A percentile compares a stretch with the other conserved stretches of the same genome.
Evolutionary conservation across 2,113 vertebrate genomes (phyloP).

Genomic region (Chloropsis hardwickii): DNA sequence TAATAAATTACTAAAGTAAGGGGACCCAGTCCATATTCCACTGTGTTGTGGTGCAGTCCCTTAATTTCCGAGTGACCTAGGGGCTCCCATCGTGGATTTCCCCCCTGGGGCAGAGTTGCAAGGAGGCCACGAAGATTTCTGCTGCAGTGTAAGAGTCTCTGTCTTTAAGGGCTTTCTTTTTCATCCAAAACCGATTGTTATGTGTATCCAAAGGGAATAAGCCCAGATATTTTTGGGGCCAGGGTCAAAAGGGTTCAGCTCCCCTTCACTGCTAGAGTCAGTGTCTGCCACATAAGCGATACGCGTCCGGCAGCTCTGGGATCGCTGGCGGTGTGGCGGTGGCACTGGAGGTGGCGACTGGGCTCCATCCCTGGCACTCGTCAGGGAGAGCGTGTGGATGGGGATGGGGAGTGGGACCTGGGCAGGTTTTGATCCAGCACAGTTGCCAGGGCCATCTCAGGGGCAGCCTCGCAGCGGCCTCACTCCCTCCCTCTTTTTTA

Average conservation of each 20-base stretch:
- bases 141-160: neutral
- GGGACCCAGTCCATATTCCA: neutral
- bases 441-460: accelerated
- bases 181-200: too few relatives aligned
- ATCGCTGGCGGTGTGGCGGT: too few relatives aligned
- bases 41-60: neutral
- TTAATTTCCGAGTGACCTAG: neutral
- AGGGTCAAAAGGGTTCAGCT: too few relatives aligned
- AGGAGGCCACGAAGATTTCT: neutral
- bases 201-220: neutral
- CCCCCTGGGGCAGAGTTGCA: neutral
- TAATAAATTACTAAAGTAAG: neutral
- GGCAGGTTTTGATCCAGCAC: neutral
- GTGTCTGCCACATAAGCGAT: too few relatives aligned
- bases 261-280: too few relatives aligned
- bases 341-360: too few relatives aligned
- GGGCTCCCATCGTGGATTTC: neutral
- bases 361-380: too few relatives aligned
- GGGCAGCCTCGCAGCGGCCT: neutral
- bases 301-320: too few relatives aligned
- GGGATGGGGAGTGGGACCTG: neutral
- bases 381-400: neutral
- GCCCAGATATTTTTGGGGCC: neutral
- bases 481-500: neutral
- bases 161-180: neutral